Evolutionary conservation across 2,888 invertebrate species (phyloP).

Genomic region (Polydrusus cervinus): DNA sequence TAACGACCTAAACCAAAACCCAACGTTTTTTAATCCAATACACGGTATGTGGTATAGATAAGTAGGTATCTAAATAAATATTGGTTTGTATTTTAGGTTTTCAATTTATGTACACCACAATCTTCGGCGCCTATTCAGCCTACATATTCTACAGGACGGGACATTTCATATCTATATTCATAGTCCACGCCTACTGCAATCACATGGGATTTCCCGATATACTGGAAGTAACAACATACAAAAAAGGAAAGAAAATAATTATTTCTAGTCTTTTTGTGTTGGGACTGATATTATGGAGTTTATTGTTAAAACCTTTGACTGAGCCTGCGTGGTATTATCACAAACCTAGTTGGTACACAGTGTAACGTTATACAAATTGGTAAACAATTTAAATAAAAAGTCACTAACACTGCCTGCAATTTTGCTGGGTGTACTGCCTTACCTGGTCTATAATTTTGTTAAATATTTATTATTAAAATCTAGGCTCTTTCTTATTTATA

Average conservation of each 20-base stretch:
- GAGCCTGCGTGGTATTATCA: constrained; percentile 73
- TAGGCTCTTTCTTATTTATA: no score
- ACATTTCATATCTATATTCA: constrained; percentile 89
- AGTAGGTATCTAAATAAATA: background rate
- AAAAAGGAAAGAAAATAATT: constrained; percentile 71
- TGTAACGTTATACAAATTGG: constrained; percentile 11
- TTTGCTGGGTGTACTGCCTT: no score
- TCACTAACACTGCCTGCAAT: background rate
- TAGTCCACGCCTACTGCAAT: constrained; percentile 96
- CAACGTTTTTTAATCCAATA: no score
- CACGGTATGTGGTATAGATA: no score
- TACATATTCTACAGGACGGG: constrained; percentile 92
- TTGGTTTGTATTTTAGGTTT: constrained; percentile 77
- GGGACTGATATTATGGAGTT: constrained; percentile 86
- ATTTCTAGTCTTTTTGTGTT: constrained; percentile 81
- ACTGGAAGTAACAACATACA: constrained; percentile 78
- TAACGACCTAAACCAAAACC: no score
- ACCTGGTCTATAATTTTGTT: no score
- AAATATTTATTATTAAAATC: no score
- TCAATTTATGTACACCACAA: constrained; percentile 91
- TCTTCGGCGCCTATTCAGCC: constrained; percentile 97
- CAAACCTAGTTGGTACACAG: constrained; percentile 57
- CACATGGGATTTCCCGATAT: constrained; percentile 97
- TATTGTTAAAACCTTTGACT: constrained; percentile 85
- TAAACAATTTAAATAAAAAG: background rate